Conservation (phyloP, 2,113 vertebrate species). For the Elephantulus edwardii region DNA sequence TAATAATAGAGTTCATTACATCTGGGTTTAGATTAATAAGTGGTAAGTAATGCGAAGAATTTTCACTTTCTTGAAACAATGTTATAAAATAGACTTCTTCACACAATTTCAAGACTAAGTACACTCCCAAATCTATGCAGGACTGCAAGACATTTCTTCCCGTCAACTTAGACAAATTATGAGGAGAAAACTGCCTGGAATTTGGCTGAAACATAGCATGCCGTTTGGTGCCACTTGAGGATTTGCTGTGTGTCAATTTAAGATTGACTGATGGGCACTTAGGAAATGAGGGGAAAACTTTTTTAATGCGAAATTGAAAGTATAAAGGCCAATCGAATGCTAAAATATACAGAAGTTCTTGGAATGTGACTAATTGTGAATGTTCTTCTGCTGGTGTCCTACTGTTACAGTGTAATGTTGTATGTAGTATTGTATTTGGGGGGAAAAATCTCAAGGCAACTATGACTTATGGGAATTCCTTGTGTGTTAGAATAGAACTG, state of each 20-base stretch:
- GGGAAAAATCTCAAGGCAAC: background rate
- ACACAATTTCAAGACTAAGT: background rate
- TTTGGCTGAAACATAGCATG: background rate
- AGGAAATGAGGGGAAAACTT: background rate
- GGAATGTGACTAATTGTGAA: background rate
- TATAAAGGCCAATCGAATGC: background rate
- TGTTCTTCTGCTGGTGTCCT: background rate
- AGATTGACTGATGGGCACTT: conserved; percentile 13
- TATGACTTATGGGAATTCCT: background rate
- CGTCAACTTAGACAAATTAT: background rate
- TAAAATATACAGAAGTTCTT: background rate
- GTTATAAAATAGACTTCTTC: background rate
- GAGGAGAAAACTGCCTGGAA: background rate
- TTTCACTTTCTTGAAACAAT: background rate
- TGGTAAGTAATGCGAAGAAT: background rate
- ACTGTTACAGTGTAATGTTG: background rate
- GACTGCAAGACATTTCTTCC: background rate
- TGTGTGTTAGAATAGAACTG: background rate
- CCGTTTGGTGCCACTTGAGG: conserved; percentile 4
- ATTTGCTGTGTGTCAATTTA: conserved; percentile 3
- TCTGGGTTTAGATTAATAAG: background rate
- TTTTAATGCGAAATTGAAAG: background rate
- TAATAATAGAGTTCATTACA: background rate
- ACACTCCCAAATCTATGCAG: background rate
- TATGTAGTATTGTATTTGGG: background rate